phyloP scores from a whole-genome alignment of 1,140 invertebrate species.

The Solenopsis fugax region DNA sequence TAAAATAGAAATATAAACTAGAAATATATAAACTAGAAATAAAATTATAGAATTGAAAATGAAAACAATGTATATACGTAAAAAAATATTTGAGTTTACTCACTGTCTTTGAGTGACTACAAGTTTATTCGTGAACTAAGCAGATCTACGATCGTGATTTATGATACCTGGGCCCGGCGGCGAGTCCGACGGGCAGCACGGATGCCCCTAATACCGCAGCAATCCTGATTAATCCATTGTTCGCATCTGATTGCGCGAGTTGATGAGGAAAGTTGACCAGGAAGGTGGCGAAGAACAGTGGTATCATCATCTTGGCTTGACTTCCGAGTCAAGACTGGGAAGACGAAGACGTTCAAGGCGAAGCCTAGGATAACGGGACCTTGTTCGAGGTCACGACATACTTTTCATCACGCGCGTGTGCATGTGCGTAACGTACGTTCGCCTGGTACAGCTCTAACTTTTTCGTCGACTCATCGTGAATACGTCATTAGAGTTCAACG shows the following conservation, averaged over 20 bases:
- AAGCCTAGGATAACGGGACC: slow-evolving; percentile 84
- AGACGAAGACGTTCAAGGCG: slow-evolving; percentile 79
- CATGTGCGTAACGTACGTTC: not conserved
- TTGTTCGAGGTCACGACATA: slow-evolving; percentile 85
- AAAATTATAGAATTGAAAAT: not conserved
- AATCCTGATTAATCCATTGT: slow-evolving; percentile 73
- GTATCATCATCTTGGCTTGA: slow-evolving; percentile 85
- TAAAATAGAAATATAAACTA: not conserved
- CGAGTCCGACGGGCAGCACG: slow-evolving; percentile 77
- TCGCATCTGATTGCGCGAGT: slow-evolving; percentile 62
- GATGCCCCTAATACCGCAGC: slow-evolving; percentile 76
- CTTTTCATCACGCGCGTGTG: slow-evolving; percentile 77
- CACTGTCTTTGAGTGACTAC: not conserved
- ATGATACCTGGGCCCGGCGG: slow-evolving; percentile 82
- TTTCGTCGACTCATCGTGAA: slow-evolving; percentile 58
- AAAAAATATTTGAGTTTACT: not conserved
- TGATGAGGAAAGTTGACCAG: slow-evolving; percentile 75
- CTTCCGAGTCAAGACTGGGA: slow-evolving; percentile 83
- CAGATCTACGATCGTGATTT: not conserved
- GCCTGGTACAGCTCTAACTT: slow-evolving; percentile 46
- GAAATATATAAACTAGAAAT: not conserved
- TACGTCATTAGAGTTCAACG: slow-evolving; percentile 73
- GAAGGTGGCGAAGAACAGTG: slow-evolving; percentile 76
- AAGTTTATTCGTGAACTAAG: not conserved
- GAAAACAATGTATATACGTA: not conserved